These are phyloP conservation scores for Loripinus fragilis DNA, from an alignment of 2,888 invertebrate genomes.

Conservation along the genomic window DNA sequence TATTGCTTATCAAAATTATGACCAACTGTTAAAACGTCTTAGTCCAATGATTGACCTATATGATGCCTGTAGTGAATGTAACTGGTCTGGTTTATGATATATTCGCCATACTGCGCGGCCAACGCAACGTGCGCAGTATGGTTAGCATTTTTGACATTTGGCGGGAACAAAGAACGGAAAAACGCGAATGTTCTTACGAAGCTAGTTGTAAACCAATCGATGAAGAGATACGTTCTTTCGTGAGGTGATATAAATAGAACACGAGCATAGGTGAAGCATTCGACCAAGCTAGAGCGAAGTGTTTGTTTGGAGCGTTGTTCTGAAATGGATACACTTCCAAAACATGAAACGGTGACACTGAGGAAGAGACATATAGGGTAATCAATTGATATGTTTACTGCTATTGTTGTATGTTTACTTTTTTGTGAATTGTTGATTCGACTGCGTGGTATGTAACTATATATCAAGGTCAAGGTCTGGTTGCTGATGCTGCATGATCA, in stretches of 20 bases:
- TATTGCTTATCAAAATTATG: no score
- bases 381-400: no score
- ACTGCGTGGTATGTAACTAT: no score
- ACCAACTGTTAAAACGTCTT: no score
- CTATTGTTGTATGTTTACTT: background rate
- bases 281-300: no score
- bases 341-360: conserved; percentile 61
- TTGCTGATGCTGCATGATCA: conserved; percentile 11
- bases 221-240: background rate
- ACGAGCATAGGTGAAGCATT: no score
- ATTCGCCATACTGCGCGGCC: no score
- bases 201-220: background rate
- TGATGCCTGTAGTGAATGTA: no score
- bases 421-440: background rate
- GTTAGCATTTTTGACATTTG: no score
- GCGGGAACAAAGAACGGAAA: background rate
- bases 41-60: no score
- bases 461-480: conserved; percentile 10
- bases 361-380: conserved; percentile 68
- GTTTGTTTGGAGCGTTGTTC: background rate
- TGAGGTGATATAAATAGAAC: conserved; percentile 4
- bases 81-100: no score
- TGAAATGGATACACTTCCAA: conserved; percentile 62
- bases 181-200: background rate
- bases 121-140: no score